phyloP scores from a whole-genome alignment of 2,113 vertebrate species.

The human region GRCh38 chr11:122766001-122766500 shows the following conservation, averaged over 20 bases:
- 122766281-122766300: no score
- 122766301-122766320: no score
- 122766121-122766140: neutral
- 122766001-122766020: neutral
- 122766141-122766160: neutral
- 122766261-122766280: no score
- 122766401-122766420: accelerated
- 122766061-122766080: neutral
- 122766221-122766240: no score
- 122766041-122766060: neutral
- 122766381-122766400: no score
- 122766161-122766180: neutral
- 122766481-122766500: no score
- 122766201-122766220: neutral
- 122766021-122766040: neutral
- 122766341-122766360: no score
- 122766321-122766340: no score
- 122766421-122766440: no score
- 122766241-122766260: neutral
- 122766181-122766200: neutral
- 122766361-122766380: no score
- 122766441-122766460: no score
- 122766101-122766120: neutral
- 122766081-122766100: neutral
- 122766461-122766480: accelerated